phyloP scores from a whole-genome alignment of 2,113 vertebrate genomes.

The Tyto alba region DNA sequence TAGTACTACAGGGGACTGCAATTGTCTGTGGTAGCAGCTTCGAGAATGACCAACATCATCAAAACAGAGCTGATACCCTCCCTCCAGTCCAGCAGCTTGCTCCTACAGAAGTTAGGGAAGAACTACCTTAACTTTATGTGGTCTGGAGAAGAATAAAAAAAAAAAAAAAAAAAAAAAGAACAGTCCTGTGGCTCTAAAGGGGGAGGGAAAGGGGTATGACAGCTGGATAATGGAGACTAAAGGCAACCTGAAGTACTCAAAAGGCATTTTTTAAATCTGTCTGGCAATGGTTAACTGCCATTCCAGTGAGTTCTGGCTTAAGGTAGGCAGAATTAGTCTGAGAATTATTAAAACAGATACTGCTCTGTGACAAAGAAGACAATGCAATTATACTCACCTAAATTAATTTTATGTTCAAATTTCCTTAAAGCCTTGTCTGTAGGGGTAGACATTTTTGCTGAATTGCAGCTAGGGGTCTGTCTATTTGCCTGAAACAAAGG shows the following conservation, averaged over 20 bases:
- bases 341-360: too few species aligned
- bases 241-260: not conserved
- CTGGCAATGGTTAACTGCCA: not conserved
- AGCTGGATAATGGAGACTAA: not conserved
- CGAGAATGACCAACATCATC: not conserved
- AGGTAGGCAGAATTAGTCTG: not conserved
- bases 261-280: not conserved
- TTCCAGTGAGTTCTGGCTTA: not conserved
- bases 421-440: conserved; percentile 77
- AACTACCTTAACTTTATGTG: not conserved
- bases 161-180: not conserved
- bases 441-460: conserved; percentile 74
- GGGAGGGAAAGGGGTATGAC: not conserved
- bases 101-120: not conserved
- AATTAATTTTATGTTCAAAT: conserved; percentile 82
- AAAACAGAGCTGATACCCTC: not conserved
- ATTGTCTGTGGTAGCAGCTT: not conserved
- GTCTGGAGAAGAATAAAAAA: not conserved
- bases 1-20: not conserved
- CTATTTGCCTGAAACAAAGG: conserved; percentile 73
- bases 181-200: not conserved
- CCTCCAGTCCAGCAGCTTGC: not conserved
- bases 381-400: conserved; percentile 69
- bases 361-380: too few species aligned
- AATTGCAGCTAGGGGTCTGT: conserved; percentile 56